These are phyloP conservation scores for Melanaphis sacchari DNA, from an alignment of 1,140 invertebrate species.

Conservation along the genomic window DNA sequence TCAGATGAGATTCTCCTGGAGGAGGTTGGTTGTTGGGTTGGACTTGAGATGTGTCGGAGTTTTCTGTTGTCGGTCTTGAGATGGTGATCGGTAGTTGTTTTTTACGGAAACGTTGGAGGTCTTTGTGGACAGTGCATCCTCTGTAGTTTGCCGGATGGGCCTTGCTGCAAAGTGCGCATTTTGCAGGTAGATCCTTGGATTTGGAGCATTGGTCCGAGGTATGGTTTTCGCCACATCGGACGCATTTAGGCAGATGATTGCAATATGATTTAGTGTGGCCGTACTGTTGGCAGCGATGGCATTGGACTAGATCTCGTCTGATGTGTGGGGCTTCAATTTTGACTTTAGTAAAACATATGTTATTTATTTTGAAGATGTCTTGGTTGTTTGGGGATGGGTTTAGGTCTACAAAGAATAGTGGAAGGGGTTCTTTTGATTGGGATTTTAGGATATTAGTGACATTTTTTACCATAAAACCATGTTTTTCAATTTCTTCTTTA, in stretches of 20 bases:
- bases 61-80: too few relatives aligned
- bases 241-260: slow-evolving; percentile 61
- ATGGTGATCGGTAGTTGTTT: too few relatives aligned
- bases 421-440: neutral
- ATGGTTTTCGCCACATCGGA: slow-evolving; percentile 62
- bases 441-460: neutral
- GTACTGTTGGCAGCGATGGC: slow-evolving; percentile 53
- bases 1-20: too few relatives aligned
- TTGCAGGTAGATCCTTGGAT: neutral
- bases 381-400: slow-evolving; percentile 15
- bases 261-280: slow-evolving; percentile 62
- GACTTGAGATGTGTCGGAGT: too few relatives aligned
- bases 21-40: too few relatives aligned
- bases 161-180: slow-evolving; percentile 13
- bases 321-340: slow-evolving; percentile 62
- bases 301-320: slow-evolving; percentile 61
- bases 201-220: too few relatives aligned
- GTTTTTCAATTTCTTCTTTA: neutral
- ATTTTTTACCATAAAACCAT: neutral
- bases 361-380: neutral
- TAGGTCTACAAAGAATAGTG: neutral
- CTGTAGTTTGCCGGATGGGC: neutral
- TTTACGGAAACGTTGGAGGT: too few relatives aligned
- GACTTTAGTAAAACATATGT: slow-evolving; percentile 58
- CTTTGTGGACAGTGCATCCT: too few relatives aligned